Conservation (phyloP, 2,888 invertebrate species). For the Drosophila histrio region DNA sequence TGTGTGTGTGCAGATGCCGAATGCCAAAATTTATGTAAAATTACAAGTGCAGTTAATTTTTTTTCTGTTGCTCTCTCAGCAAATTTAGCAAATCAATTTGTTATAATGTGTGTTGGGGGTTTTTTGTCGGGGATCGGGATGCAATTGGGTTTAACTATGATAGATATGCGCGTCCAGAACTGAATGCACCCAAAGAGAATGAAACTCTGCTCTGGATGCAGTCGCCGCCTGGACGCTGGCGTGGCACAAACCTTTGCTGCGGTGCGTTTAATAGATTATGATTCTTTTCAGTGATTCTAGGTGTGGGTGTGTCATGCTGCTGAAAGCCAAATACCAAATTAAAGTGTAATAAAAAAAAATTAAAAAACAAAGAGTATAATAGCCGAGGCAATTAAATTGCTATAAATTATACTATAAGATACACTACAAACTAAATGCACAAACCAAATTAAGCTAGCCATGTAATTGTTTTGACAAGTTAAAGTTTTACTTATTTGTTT, state of each 20-base stretch:
- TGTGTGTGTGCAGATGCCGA: constrained; percentile 19
- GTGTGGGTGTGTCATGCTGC: constrained; percentile 84
- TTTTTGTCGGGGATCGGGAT: constrained; percentile 27
- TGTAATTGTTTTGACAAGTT: no score
- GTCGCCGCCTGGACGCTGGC: constrained; percentile 26
- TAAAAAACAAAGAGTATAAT: constrained; percentile 33
- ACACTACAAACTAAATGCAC: constrained; percentile 37
- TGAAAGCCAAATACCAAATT: constrained; percentile 84
- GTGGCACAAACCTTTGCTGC: constrained; percentile 83
- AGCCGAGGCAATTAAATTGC: constrained; percentile 33
- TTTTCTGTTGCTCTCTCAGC: neutral
- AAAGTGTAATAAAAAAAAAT: constrained; percentile 64
- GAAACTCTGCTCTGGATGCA: constrained; percentile 5
- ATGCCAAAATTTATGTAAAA: constrained; percentile 6
- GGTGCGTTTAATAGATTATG: constrained; percentile 80
- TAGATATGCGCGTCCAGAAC: constrained; percentile 20
- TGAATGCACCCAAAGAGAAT: constrained; percentile 13
- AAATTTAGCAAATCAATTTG: constrained; percentile 37
- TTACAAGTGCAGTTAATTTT: constrained; percentile 5
- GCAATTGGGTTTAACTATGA: constrained; percentile 24
- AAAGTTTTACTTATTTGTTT: no score
- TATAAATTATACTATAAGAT: constrained; percentile 15
- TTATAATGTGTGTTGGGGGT: constrained; percentile 15
- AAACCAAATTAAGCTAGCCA: no score
- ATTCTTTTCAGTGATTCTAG: constrained; percentile 84